Conservation (phyloP, 2,888 invertebrate species). For the Ceramica pisi region DNA sequence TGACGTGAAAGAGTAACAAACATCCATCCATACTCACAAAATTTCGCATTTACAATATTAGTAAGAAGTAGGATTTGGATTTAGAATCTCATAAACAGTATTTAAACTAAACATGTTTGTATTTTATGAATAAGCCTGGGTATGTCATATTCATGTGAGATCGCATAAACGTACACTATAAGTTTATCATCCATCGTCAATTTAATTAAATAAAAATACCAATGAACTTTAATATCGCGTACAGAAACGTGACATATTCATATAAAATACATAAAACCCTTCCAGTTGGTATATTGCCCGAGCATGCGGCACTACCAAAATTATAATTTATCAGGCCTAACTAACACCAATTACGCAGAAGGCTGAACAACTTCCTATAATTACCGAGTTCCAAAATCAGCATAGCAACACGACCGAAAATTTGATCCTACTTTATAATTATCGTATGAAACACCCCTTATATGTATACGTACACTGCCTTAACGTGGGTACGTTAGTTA, state of each 20-base stretch:
- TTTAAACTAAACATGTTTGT: too few species aligned
- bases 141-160: too few species aligned
- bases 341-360: slow-evolving; percentile 41
- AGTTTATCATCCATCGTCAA: too few species aligned
- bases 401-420: slow-evolving; percentile 46
- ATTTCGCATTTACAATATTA: too few species aligned
- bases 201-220: background rate
- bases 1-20: too few species aligned
- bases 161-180: too few species aligned
- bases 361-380: slow-evolving; percentile 44
- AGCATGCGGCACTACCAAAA: background rate
- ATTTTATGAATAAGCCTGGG: too few species aligned
- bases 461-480: slow-evolving; percentile 36
- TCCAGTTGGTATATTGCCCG: background rate
- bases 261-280: background rate
- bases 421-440: slow-evolving; percentile 60
- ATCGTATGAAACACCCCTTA: slow-evolving; percentile 47
- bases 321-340: slow-evolving; percentile 15
- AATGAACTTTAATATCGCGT: background rate
- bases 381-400: slow-evolving; percentile 44
- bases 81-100: too few species aligned
- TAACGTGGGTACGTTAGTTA: slow-evolving; percentile 52
- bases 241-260: background rate
- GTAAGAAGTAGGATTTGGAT: too few species aligned
- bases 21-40: too few species aligned